Base-by-base conservation (phyloP, 2,113 vertebrate genomes). In the Struthio camelus region DNA sequence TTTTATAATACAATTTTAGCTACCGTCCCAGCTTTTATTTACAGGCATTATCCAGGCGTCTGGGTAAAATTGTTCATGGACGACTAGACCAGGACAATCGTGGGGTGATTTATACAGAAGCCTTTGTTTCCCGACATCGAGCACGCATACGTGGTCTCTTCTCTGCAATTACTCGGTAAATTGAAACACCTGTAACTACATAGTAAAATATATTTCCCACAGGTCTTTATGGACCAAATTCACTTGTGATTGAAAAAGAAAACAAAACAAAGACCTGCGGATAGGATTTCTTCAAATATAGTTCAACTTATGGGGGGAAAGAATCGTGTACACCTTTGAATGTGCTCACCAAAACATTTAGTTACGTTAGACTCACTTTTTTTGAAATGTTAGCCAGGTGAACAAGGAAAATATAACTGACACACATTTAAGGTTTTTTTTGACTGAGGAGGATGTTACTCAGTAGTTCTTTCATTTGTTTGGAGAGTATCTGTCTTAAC, bases 71-170 rank as follows among this genome's bases (percentile, higher is more conserved):
- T 64, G 99, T 99, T 96, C 98, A 97, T 34, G 99, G 99, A 71
- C 98, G 99, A 11, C 98, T 99, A 90, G 99, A 99, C 97, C 98
- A 99, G 96, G 99, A 99, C 95, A 99, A 99, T 92, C 97, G 93
- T 82, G 99, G 99, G 22, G 98, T 99, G 67, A 99, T 99, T 96
- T 99, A 99, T 64, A 99, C 99, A 6, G 98, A 99, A 46, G 98
- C 99, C 17, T 99, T 99, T 89, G 98, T 99, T 38, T 97, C 99
- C 79, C 98, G 99, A 13, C 99, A 99, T 98, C 99, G 98, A 97
- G 99, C 99, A 36, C 98, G 98, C 17, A 98, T 99, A 80, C 98
- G 98, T 67, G 99, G 99, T 3, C 98, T 99, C 5, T 99, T 99
- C 98, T 99, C 99, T 85, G 99, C 99, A 2, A 97, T 99, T 85